phyloP scores from a whole-genome alignment of 2,113 vertebrate genomes.

The Lanius ludovicianus region DNA sequence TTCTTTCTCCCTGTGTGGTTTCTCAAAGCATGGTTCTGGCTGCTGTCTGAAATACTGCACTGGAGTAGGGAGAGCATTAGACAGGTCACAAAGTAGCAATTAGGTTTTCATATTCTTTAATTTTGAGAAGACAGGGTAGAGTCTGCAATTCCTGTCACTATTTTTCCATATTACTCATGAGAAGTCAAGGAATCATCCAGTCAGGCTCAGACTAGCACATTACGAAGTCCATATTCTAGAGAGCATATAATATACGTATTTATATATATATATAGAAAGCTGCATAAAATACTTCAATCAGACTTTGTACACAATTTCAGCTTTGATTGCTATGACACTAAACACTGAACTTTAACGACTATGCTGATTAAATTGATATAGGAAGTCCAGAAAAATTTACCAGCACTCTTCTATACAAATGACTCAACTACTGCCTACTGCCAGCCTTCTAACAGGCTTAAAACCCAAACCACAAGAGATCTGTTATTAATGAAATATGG shows the following conservation, averaged over 20 bases:
- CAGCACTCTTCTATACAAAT: not conserved
- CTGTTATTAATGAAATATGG: slow-evolving; percentile 5
- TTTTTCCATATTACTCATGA: not conserved
- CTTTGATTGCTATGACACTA: not conserved
- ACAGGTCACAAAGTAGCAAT: not conserved
- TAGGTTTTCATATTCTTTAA: not conserved
- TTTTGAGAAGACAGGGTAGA: not conserved
- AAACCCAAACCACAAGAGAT: not conserved
- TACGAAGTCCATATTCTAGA: not conserved
- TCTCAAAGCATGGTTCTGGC: not conserved
- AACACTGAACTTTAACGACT: slow-evolving; percentile 1
- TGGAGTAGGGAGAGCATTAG: not conserved
- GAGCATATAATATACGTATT: not conserved
- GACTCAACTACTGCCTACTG: not conserved
- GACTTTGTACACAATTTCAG: not conserved
- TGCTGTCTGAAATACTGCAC: not conserved
- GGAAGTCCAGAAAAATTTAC: slow-evolving; percentile 29
- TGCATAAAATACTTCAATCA: not conserved
- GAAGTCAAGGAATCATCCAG: not conserved
- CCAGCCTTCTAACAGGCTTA: slow-evolving; percentile 6
- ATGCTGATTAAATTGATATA: slow-evolving; percentile 22
- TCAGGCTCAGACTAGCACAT: not conserved
- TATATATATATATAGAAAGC: not conserved
- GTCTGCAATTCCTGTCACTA: not conserved
- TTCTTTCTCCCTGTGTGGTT: not conserved